Percentiles rank a stretch among this genome's conserved stretches.
These are phyloP conservation scores for Caligus rogercresseyi DNA, from an alignment of 1,140 invertebrate species.

Conservation along the genomic window DNA sequence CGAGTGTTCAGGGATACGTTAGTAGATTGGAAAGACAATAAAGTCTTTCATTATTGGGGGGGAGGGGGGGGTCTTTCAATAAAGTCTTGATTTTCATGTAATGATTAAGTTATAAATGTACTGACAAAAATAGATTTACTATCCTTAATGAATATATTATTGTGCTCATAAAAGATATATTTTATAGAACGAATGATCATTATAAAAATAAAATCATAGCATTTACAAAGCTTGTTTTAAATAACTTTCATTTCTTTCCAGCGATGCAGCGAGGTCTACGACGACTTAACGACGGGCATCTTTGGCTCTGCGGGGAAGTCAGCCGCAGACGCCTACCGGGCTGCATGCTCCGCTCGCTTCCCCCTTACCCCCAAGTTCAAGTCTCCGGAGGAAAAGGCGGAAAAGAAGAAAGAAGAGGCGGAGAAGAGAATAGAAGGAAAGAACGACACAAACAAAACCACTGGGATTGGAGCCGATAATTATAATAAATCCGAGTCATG, in stretches of 20 bases:
- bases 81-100: too few species aligned
- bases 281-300: not conserved
- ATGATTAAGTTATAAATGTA: too few species aligned
- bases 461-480: too few species aligned
- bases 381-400: not conserved
- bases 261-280: not conserved
- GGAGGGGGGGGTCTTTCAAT: too few species aligned
- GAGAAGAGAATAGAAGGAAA: too few species aligned
- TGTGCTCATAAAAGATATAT: not conserved
- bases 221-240: not conserved
- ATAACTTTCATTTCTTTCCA: not conserved
- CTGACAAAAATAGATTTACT: too few species aligned
- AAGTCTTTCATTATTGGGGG: too few species aligned
- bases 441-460: too few species aligned
- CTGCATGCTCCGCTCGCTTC: not conserved
- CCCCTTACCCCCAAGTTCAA: conserved; percentile 7
- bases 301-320: conserved; percentile 4
- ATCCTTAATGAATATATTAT: too few species aligned
- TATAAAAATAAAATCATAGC: not conserved
- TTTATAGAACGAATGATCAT: not conserved
- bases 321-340: not conserved
- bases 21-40: too few species aligned
- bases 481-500: too few species aligned
- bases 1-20: too few species aligned
- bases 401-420: not conserved